Conservation (phyloP, 1,140 invertebrate species). For the Diorhabda sublineata region DNA sequence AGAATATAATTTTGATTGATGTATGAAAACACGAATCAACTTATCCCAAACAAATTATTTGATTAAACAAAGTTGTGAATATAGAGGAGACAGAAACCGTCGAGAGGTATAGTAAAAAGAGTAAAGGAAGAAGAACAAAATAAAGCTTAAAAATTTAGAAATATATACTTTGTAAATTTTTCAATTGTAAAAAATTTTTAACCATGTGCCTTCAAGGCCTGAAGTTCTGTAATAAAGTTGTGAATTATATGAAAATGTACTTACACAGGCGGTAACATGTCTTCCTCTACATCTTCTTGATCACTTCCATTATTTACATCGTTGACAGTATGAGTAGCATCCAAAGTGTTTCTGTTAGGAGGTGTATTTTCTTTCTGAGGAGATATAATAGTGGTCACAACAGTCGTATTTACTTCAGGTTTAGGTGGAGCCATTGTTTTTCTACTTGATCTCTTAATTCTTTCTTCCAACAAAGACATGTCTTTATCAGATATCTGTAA, state of each 20-base stretch:
- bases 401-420: conserved; percentile 8
- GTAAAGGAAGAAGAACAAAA: too few species aligned
- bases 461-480: conserved; percentile 86
- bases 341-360: conserved; percentile 5
- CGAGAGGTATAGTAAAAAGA: too few species aligned
- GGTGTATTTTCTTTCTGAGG: conserved; percentile 15
- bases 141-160: too few species aligned
- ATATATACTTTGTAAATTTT: too few species aligned
- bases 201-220: too few species aligned
- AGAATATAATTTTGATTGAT: not conserved
- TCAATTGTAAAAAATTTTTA: too few species aligned
- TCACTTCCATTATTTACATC: conserved; percentile 21
- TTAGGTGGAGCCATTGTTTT: conserved; percentile 24
- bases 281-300: conserved; percentile 33
- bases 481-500: conserved; percentile 89
- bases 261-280: conserved; percentile 28
- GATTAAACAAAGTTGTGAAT: too few species aligned
- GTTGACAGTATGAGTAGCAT: conserved; percentile 7
- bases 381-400: conserved; percentile 9
- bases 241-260: not conserved
- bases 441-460: conserved; percentile 85
- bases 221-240: too few species aligned
- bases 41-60: too few species aligned
- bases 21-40: too few species aligned
- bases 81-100: too few species aligned